Percentiles rank a stretch among this genome's conserved stretches.
Evolutionary conservation across 35 echinoderm and acorn worm genomes (phyloP).

Genomic region (Apostichopus californicus): DNA sequence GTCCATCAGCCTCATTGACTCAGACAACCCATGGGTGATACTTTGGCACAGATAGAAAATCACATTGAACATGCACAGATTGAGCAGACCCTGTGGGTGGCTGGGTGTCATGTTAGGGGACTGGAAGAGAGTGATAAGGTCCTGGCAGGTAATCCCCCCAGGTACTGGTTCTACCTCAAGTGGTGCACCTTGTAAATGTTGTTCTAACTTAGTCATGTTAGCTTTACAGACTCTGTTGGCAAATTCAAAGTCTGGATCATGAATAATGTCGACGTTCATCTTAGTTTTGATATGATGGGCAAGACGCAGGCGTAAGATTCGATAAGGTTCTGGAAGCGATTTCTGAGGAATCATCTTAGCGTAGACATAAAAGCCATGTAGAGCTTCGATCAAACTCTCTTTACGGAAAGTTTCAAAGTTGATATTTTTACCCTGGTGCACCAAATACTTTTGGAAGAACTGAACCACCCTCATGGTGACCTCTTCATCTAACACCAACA

Average conservation of each 20-base stretch:
- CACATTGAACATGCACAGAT: slow-evolving; percentile 56
- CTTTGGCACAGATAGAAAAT: slow-evolving; percentile 33
- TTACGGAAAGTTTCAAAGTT: slow-evolving; percentile 10
- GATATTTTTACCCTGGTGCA: slow-evolving; percentile 19
- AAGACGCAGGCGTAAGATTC: slow-evolving; percentile 36
- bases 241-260: slow-evolving; percentile 23
- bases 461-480: neutral
- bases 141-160: neutral
- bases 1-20: slow-evolving; percentile 49
- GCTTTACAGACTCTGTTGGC: slow-evolving; percentile 56
- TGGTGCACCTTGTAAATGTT: slow-evolving; percentile 15
- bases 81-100: slow-evolving; percentile 27
- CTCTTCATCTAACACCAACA: slow-evolving; percentile 1
- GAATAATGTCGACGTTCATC: slow-evolving; percentile 36
- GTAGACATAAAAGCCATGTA: slow-evolving; percentile 35
- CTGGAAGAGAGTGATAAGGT: slow-evolving; percentile 14
- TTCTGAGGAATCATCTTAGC: slow-evolving; percentile 35
- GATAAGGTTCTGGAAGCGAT: slow-evolving; percentile 12
- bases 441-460: slow-evolving; percentile 25
- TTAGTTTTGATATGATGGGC: slow-evolving; percentile 31
- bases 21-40: slow-evolving; percentile 11
- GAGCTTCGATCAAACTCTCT: neutral
- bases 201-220: slow-evolving; percentile 17
- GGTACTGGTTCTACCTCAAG: neutral
- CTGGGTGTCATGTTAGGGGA: slow-evolving; percentile 39